phyloP scores from a whole-genome alignment of 2,797 vertebrate genomes.

The Argya squamiceps region DNA sequence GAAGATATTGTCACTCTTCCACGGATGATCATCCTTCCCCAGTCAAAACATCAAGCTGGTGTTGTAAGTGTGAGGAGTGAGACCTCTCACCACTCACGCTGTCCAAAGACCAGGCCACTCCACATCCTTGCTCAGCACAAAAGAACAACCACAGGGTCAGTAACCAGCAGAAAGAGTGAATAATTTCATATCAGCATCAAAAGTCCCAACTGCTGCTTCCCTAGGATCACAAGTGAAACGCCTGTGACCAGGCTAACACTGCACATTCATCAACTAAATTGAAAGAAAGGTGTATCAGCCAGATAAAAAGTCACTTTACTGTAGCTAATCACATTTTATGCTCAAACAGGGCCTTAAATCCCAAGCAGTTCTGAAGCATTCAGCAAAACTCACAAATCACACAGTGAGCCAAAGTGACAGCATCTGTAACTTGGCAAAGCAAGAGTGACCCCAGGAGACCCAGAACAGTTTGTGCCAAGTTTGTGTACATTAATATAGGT shows the following conservation, averaged over 20 bases:
- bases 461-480: background rate
- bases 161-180: accelerated
- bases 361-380: background rate
- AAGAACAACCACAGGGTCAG: background rate
- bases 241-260: background rate
- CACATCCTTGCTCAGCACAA: too few species aligned
- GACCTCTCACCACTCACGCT: background rate
- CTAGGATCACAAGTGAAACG: background rate
- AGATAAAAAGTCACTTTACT: constrained; percentile 25
- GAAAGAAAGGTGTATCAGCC: constrained; percentile 31
- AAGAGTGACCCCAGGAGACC: background rate
- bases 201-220: background rate
- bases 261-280: background rate
- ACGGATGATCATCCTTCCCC: accelerated
- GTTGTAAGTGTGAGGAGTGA: accelerated
- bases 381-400: background rate
- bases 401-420: background rate
- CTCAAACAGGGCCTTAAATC: constrained; percentile 1
- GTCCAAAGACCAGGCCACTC: background rate
- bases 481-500: accelerated
- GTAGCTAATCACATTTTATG: constrained; percentile 10
- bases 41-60: background rate
- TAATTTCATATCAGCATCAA: background rate
- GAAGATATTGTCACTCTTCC: background rate
- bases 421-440: background rate